Evolutionary conservation across 2,113 vertebrate species (phyloP).

Genomic region (Pomatostomus ruficeps): DNA sequence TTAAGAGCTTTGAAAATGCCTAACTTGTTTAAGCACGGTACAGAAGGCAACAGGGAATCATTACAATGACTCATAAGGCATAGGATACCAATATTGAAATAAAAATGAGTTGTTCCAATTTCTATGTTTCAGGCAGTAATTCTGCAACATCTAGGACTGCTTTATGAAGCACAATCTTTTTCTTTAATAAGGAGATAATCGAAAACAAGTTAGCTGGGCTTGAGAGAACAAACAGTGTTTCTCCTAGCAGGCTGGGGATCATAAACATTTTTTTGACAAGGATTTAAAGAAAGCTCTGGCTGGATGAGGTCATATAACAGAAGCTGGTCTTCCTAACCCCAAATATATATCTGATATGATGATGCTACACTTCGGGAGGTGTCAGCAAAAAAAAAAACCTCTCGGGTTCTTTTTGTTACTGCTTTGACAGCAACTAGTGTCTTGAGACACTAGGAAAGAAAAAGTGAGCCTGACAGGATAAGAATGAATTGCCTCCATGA

Average conservation of each 20-base stretch:
- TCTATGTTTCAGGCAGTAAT: neutral
- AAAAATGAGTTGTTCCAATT: neutral
- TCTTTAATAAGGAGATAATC: constrained; percentile 3
- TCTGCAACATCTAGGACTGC: neutral
- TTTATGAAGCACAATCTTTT: constrained; percentile 17
- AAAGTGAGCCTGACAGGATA: constrained; percentile 26
- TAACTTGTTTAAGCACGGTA: neutral
- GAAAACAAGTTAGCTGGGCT: neutral
- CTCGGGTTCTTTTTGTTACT: constrained; percentile 49
- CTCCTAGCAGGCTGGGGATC: neutral
- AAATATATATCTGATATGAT: constrained; percentile 11
- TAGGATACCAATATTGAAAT: neutral
- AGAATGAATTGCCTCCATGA: constrained; percentile 30
- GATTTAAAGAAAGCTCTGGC: neutral
- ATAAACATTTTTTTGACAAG: neutral
- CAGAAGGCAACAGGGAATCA: neutral
- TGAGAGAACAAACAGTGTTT: neutral
- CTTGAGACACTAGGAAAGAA: constrained; percentile 30
- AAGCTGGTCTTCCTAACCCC: neutral
- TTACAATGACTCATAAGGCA: neutral
- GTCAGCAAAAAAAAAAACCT: constrained; percentile 47
- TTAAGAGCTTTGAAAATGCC: neutral
- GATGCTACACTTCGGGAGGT: constrained; percentile 1
- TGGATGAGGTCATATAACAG: neutral
- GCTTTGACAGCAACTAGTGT: constrained; percentile 49